Base-by-base conservation (phyloP, 2,797 vertebrate genomes). In the Rallus crepitans region DNA sequence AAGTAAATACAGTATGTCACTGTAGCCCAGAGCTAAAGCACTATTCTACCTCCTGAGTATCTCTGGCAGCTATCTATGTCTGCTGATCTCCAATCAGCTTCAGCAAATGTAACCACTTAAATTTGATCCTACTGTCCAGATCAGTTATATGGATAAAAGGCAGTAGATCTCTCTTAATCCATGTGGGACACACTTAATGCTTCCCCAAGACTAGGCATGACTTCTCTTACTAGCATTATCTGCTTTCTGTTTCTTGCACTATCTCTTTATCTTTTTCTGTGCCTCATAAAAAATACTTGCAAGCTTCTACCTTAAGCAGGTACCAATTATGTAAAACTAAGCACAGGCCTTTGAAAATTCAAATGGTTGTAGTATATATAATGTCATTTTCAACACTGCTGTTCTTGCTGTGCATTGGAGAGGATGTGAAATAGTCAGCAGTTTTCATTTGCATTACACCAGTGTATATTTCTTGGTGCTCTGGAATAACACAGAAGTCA, bases 161-260 rank as follows among this genome's bases (percentile, higher is more conserved):
- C 96, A 98, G 96, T 33, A 82, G 77, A 95, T 97, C 95, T 97
- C 90, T 78, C 30, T 89, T 96, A 91, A 96, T 96, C 94, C 96
- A 73, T 57, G 70, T 92, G 97, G 94, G 93, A 96, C 80, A 70
- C 27, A 78, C 93, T 95, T 96, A 97, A 96, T 94, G 31, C 65
- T 93, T 96, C 47, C 87, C 65, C 56, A n/a, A 53, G 84, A 95
- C 63, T 75, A 82, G 66, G 89, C 68, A 63, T 93, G 76, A 25
- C 91, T 98, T 97, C 72, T 96, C 89, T 95, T 97, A 93, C 55
- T 31, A 68, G 42, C 75, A 72, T 94, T 96, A 94, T 97, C 97
- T 98, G 97, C 88, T 98, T 98, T 98, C 89, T 97, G 82, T 98
- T 98, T 97, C 96, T 97, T 97, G 93, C 94, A 94, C 93, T 93